phyloP scores from a whole-genome alignment of 2,113 vertebrate genomes.

The Psittacara wagleri region DNA sequence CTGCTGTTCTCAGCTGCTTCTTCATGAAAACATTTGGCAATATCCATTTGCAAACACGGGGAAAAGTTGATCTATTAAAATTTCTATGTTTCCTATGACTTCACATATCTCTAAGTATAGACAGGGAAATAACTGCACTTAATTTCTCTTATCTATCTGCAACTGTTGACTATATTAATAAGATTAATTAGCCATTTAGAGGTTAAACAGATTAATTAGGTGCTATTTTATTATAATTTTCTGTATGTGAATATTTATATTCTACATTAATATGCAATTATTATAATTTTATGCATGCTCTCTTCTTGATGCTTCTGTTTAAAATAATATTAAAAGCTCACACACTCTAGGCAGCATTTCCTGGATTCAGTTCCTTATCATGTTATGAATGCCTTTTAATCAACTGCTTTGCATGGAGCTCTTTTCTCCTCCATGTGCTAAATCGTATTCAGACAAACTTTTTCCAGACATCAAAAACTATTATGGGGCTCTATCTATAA shows the following conservation, averaged over 20 bases:
- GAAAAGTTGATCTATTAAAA: not conserved
- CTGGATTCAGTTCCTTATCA: not conserved
- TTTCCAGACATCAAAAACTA: not conserved
- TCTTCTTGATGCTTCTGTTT: not conserved
- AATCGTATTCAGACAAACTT: not conserved
- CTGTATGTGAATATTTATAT: not conserved
- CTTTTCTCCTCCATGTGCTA: not conserved
- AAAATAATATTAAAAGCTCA: not conserved
- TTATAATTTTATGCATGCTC: not conserved
- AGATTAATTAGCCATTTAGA: not conserved
- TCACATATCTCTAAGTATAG: not conserved
- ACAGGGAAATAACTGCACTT: not conserved
- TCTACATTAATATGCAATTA: not conserved
- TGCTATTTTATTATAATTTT: not conserved
- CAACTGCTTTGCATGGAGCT: not conserved
- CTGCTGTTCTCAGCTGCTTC: not conserved
- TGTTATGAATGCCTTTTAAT: not conserved
- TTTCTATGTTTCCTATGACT: not conserved
- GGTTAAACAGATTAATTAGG: conserved; percentile 14
- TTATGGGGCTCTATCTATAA: not conserved
- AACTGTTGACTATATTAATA: not conserved
- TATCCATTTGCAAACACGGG: not conserved
- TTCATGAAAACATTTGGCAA: not conserved
- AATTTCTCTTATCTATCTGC: not conserved
- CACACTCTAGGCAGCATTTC: not conserved